Conservation (phyloP, 2,113 vertebrate species). For the Lepus timidus region DNA sequence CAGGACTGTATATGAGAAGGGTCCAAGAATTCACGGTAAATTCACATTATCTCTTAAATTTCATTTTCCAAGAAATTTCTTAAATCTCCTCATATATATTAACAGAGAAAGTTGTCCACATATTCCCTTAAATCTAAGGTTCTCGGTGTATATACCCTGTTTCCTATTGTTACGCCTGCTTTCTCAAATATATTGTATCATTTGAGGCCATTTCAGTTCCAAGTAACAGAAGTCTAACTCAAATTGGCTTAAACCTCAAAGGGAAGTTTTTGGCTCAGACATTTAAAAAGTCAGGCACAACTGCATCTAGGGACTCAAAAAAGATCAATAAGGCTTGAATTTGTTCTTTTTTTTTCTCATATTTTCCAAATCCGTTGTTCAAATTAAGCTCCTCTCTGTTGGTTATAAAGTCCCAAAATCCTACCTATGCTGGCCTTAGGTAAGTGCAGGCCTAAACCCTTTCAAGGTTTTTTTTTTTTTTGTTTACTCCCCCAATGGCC, state of each 20-base stretch:
- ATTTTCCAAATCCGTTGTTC: background rate
- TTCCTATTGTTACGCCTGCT: background rate
- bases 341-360: background rate
- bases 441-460: background rate
- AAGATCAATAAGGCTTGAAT: background rate
- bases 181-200: constrained; percentile 35
- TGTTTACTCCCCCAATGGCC: too few relatives aligned
- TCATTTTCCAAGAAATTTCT: too few relatives aligned
- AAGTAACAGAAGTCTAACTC: constrained; percentile 19
- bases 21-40: too few relatives aligned
- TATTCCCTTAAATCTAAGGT: background rate
- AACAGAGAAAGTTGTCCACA: background rate
- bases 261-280: constrained; percentile 28
- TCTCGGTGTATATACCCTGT: background rate
- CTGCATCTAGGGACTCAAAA: background rate
- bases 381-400: background rate
- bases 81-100: background rate
- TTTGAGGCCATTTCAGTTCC: constrained; percentile 3
- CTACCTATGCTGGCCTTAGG: background rate
- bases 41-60: too few relatives aligned
- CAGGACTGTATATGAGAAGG: too few relatives aligned
- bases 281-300: constrained; percentile 35
- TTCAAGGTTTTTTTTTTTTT: too few relatives aligned
- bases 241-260: constrained; percentile 17
- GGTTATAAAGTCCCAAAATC: background rate